phyloP scores from a whole-genome alignment of 2,113 vertebrate species.

The Abramis brama region DNA sequence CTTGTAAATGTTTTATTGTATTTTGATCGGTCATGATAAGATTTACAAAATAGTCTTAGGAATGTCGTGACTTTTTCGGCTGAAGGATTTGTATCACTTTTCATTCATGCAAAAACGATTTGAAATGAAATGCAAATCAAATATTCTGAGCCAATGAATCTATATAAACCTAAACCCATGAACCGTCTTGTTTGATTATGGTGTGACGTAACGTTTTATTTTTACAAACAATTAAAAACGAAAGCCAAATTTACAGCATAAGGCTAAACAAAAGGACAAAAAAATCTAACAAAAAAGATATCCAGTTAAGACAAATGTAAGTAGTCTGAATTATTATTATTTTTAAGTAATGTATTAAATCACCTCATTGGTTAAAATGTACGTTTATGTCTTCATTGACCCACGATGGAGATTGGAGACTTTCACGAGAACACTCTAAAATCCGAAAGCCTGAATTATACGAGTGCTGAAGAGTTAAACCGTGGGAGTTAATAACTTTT shows the following conservation, averaged over 20 bases:
- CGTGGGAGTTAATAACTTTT: constrained; percentile 59
- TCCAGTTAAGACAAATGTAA: not conserved
- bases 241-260: too few relatives aligned
- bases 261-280: not conserved
- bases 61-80: not conserved
- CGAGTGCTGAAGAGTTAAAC: constrained; percentile 52
- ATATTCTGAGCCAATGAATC: not conserved
- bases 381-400: constrained; percentile 31
- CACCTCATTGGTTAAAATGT: not conserved
- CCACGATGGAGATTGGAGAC: constrained; percentile 45
- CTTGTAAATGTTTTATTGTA: constrained; percentile 47
- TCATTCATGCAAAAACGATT: not conserved
- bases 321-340: not conserved
- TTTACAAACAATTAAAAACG: not conserved
- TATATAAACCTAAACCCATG: not conserved
- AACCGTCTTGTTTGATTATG: not conserved
- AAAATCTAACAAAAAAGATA: not conserved
- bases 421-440: constrained; percentile 36
- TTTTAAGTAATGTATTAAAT: not conserved
- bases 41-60: constrained; percentile 20
- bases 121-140: not conserved
- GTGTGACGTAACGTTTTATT: not conserved
- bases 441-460: constrained; percentile 47
- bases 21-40: constrained; percentile 9
- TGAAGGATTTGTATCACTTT: not conserved